Base-by-base conservation (phyloP, 92 coral and sea anemone species). In the Phenganax marumi region DNA sequence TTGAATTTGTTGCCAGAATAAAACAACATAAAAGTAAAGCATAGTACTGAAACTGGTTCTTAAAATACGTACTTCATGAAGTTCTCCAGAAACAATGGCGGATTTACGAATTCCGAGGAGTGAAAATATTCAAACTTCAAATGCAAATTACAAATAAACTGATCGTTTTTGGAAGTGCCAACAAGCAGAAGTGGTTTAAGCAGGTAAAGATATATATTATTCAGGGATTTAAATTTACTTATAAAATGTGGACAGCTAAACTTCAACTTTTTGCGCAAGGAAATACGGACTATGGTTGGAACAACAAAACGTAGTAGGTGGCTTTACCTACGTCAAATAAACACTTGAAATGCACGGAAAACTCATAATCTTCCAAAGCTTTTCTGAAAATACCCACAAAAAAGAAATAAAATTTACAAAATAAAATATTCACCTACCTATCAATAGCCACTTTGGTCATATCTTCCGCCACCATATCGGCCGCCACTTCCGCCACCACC, bases 401-500 rank as follows among this genome's bases (percentile, higher is more conserved):
- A 66, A 3, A 10, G 2, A 12, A 25, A 66, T 0, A 10, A 66
- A 66, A 13, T 25, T 39, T 21, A 66, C 33, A 17, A 64, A 7
- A 18, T 22, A 22, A 25, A 23, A 0, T 33, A 66, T 12, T 66
- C 49, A 33, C 72, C 43, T 25, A 66, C 72, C 72, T 24, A 33
- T 25, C 6, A 66, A 25, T 62, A 66, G 26, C 14, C 24, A 33
- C 63, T 56, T 14, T 33, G 18, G 24, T 19, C 11, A 51, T 75
- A 25, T 51, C 50, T 51, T 3, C 13, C 10, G 23, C 80, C 65
- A 17, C 80, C 23, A 74, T 3, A 51, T 12, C 24, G 14, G 33
- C 56, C 17, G 57, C 49, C 46, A 43, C 77, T 19, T 43, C 77
- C 21, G 49, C 56, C 54, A 47, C 57, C 3, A 68, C 73, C 73